Base-by-base conservation (phyloP, 2,797 vertebrate species). In the Triplophysa yarkandensis region DNA sequence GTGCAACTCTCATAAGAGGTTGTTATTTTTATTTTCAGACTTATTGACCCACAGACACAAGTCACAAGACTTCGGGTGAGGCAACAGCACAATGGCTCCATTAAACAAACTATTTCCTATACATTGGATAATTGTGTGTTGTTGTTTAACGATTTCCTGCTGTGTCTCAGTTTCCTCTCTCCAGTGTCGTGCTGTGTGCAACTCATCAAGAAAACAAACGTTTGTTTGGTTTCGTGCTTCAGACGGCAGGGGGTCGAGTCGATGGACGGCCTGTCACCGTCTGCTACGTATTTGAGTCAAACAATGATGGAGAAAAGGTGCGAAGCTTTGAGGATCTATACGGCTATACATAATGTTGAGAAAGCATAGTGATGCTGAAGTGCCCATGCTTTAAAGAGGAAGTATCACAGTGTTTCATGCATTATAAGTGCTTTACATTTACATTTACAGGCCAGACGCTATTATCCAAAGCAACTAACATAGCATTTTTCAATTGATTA, bases 221-320 rank as follows among this genome's bases (percentile, higher is more conserved):
- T 27, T 93, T 99, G 32, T 98, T 98, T 82, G 97, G 97, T 69
- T 98, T 99, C 78, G 92, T 99, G 72, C 90, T 99, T 75, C 93
- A 92, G 78, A 85, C 91, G 1, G 88, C 90, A 9, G 91, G 91
- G 52, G 92, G 90, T 10, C 90, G 86, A 80, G 85, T 71, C 0
- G 95, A 97, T 73, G 90, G 89, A 34, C 90, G 80, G 34, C 86
- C 93, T 0, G 88, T 91, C 34, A 91, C 93, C 1, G 76, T 96
- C 83, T 98, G 97, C 90, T 99, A 99, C 78, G 95, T 99, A 82
- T 98, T 99, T 62, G 97, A 99, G 84, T 98, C 97, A 58, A 99
- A 99, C 87, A 97, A 99, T 1, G 97, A 99, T 44, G 97, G 97
- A 57, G 97, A 98, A 88, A 98, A 98, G 96, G 97, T 99, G 61